Evolutionary conservation across 23 tunicate species (phyloP).

Genomic region (Ascidia mentula): DNA sequence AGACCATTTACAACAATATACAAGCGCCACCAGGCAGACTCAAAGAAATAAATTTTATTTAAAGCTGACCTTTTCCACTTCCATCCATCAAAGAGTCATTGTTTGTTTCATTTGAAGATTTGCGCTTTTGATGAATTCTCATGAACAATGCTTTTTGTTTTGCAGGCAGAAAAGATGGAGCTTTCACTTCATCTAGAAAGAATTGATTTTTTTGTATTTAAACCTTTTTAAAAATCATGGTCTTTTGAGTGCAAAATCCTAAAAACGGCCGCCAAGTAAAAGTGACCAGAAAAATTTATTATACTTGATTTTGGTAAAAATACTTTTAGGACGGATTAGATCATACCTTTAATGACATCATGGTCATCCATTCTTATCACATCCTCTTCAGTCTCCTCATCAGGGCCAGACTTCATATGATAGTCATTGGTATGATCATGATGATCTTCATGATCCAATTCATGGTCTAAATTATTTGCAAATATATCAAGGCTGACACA

Average conservation of each 20-base stretch:
- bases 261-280: no score
- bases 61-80: neutral
- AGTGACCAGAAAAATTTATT: no score
- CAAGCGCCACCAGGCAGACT: no score
- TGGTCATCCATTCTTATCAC: slow-evolving; percentile 67
- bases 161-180: slow-evolving; percentile 78
- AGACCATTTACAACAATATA: no score
- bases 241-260: no score
- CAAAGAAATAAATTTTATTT: no score
- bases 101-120: slow-evolving; percentile 15
- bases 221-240: no score
- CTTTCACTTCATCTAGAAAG: slow-evolving; percentile 18
- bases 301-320: no score
- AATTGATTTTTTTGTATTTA: no score
- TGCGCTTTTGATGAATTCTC: slow-evolving; percentile 72
- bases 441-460: neutral
- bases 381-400: slow-evolving; percentile 43
- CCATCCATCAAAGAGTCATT: neutral
- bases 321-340: no score
- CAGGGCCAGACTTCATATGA: neutral
- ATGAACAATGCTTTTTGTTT: slow-evolving; percentile 86
- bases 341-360: slow-evolving; percentile 61
- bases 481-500: no score
- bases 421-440: neutral
- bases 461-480: neutral